Evolutionary conservation across 2,888 invertebrate genomes (phyloP), one percentile per base, ranked within the genome.

Genomic region (Blera fallax): DNA sequence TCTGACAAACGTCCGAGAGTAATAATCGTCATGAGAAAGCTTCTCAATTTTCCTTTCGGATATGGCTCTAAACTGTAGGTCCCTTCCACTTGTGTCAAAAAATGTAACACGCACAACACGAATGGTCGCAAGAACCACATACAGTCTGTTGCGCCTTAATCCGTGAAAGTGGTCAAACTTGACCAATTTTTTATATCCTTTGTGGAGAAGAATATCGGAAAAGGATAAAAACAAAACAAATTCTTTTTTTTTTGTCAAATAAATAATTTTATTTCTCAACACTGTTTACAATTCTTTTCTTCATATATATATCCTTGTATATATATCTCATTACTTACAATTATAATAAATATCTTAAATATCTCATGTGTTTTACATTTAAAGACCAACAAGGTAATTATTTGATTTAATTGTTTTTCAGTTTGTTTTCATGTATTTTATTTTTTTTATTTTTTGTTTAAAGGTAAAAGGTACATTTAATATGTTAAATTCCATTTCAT

Each of bases 211-310:
- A n/a, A n/a, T n/a, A n/a, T n/a, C 24, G 4, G 24, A 24, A 24
- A 24, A 24, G 2, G n/a, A n/a, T n/a, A n/a, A 24, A 24, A 24
- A 24, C 24, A 24, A 24, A 4, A n/a, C n/a, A 48, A 0, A 10
- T 21, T 2, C 5, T 37, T 3, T 14, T 6, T 34, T 52, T 45
- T 45, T 50, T 84, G 74, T 69, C 84, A 84, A 84, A 84, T 84
- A 84, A 74, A 80, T 84, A 48, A 56, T 81, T 77, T 85, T 85
- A 77, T 85, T 81, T 81, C 43, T 81, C 60, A 85, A 85, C 81
- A 81, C 72, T 62, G 80, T 81, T 85, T 85, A 81, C 85, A 85
- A 60, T 72, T 72, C 65, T 45, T 65, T 56, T 72, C 32, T 79
- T 58, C 58, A 62, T 76, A 45, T 64, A 48, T 70, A 70, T 62